phyloP scores from a whole-genome alignment of 2,113 vertebrate species.

The Cichladusa arquata region DNA sequence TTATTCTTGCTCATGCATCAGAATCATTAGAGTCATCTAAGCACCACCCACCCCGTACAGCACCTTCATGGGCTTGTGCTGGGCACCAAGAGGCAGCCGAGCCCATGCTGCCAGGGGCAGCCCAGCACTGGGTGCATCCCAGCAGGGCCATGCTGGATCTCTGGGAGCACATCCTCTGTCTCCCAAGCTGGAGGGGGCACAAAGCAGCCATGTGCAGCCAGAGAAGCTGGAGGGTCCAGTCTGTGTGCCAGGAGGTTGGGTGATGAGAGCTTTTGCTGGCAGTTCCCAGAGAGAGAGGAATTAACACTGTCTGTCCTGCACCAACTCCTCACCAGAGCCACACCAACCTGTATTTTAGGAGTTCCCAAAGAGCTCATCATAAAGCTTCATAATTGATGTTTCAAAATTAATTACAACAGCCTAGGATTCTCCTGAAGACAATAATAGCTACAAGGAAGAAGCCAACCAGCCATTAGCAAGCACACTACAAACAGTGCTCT shows the following conservation, averaged over 20 bases:
- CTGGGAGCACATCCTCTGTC: background rate
- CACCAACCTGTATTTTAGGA: background rate
- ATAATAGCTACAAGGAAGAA: background rate
- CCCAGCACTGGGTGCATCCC: background rate
- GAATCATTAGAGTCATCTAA: background rate
- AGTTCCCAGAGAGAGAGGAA: background rate
- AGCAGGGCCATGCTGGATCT: background rate
- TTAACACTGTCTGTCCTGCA: background rate
- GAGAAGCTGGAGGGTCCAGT: background rate
- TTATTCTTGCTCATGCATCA: background rate
- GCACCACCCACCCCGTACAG: background rate
- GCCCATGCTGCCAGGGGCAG: background rate
- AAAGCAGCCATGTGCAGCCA: accelerated
- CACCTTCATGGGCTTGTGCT: background rate
- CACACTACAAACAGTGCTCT: background rate
- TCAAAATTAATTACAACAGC: background rate
- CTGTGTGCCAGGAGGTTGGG: accelerated
- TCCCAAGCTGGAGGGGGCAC: background rate
- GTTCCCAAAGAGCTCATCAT: background rate
- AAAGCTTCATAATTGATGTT: background rate
- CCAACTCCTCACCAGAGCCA: background rate
- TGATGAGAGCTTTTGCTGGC: background rate
- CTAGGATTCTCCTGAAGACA: background rate
- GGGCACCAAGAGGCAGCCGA: background rate
- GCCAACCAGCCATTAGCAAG: background rate